Evolutionary conservation across 1,140 invertebrate genomes (phyloP).

Genomic region (Apis cerana): DNA sequence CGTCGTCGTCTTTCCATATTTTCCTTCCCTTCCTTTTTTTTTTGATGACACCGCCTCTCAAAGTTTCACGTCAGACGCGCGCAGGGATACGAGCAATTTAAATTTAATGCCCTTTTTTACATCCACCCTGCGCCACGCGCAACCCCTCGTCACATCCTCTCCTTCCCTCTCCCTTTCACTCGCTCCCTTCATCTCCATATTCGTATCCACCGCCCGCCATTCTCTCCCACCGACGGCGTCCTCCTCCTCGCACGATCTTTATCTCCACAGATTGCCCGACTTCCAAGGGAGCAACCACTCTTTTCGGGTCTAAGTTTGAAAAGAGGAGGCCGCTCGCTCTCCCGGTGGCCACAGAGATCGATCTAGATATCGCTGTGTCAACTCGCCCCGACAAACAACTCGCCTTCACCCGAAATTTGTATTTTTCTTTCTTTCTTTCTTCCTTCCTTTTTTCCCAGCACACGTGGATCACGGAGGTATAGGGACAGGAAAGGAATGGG

Average conservation of each 20-base stretch:
- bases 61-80: constrained; percentile 41
- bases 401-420: constrained; percentile 36
- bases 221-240: constrained; percentile 26
- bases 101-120: constrained; percentile 64
- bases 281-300: constrained; percentile 60
- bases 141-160: neutral
- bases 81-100: constrained; percentile 60
- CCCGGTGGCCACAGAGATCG: constrained; percentile 21
- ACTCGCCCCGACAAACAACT: constrained; percentile 4
- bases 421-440: constrained; percentile 5
- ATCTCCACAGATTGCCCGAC: constrained; percentile 60
- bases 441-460: neutral
- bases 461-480: too few species aligned
- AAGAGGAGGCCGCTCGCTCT: neutral
- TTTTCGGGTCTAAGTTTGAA: constrained; percentile 29
- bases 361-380: constrained; percentile 49
- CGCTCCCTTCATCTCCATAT: neutral
- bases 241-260: constrained; percentile 55
- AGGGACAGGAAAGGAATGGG: neutral
- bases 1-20: constrained; percentile 7
- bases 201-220: neutral
- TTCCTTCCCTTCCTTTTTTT: neutral
- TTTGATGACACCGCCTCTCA: constrained; percentile 49
- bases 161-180: neutral
- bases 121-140: neutral